Evolutionary conservation across 2,113 vertebrate genomes (phyloP), one percentile per base, ranked within the genome.

Genomic region (Salvator merianae): DNA sequence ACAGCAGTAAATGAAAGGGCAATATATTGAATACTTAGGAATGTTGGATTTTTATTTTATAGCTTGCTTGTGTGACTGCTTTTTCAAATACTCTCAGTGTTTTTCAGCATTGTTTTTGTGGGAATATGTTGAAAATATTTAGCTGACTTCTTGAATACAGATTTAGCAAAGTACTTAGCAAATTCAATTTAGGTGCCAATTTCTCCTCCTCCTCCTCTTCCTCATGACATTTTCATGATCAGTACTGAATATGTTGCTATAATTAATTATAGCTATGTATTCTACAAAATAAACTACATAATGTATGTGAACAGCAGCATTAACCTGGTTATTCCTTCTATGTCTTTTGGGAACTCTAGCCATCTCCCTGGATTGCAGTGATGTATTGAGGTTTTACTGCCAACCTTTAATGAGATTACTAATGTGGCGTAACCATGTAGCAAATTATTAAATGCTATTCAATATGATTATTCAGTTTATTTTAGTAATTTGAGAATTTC

Each of bases 391-490:
- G 16, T 28, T 0, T 34, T 24, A 43, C 84, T 83, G 59, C 82
- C 63, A 36, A 3, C 74, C 59, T 74, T 74, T 89, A 84, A 80
- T 30, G 10, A 85, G 75, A 74, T 78, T 32, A 47, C 62, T 47
- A 10, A 79, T 38, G 30, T 75, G 3, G 50, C 36, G 68, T 47
- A 88, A 85, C 36, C 12, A n/a, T 53, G 43, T 1, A 81, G 65
- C 74, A 85, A 79, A 76, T 86, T 77, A 81, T 81, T 80, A 53
- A 82, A 71, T 53, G 38, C 43, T 77, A 10, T 62, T 91, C 85
- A 72, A 2, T 76, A 53, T 63, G 65, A 59, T 78, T 79, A 62
- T 79, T 89, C 65, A 78, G 38, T 82, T 77, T 65, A 24, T 80
- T 90, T 86, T 82, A 76, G 79, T n/a, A 12, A 38, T 82, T 83